Base-by-base conservation (phyloP, 2,888 invertebrate genomes). In the Hymenopus coronatus region DNA sequence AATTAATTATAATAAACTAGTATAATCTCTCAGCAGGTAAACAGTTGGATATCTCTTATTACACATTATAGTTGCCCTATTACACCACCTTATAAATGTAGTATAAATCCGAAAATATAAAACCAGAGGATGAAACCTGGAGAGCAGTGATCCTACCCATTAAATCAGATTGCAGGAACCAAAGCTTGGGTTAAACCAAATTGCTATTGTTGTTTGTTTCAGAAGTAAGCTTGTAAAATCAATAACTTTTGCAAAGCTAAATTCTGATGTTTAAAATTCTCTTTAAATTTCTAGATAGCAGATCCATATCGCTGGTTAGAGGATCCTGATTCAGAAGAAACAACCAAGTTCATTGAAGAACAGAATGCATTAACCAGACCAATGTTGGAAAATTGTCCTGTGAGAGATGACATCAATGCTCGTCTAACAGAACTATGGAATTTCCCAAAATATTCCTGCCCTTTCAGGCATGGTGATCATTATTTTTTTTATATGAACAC, bases 281-380 rank as follows among this genome's bases (percentile, higher is more conserved):
- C 54, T 54, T 54, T 54, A 1, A 15, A 54, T 54, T 91, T 92
- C 40, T 93, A 98, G 98, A 95, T 98, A 88, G 91, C 93, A 88
- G 99, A 99, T 94, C 98, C 98, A 0, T 99, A 99, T 93, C 96
- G 99, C 89, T 99, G 99, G 98, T 93, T 99, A 89, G 99, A 99
- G 93, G 98, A 99, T 93, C 98, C 99, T 0, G 98, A 99, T 93
- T 95, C 97, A 0, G 95, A 96, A 90, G 98, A 99, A 93, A 99
- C 99, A 3, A 96, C 97, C 93, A 95, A 95, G 89, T 99, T 97
- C 94, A 98, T 99, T 30, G 97, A 98, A 89, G 96, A 96, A 46
- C 97, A 99, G 93, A 99, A 99, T 94, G 96, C 95, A 84, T 95
- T 99, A 84, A 98, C 98, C 12, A 94, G 95, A 90, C 98, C 98